Percentiles rank a stretch among this genome's conserved stretches.
These are phyloP conservation scores for Oryzaephilus surinamensis DNA, from an alignment of 1,140 invertebrate genomes.

Conservation along the genomic window DNA sequence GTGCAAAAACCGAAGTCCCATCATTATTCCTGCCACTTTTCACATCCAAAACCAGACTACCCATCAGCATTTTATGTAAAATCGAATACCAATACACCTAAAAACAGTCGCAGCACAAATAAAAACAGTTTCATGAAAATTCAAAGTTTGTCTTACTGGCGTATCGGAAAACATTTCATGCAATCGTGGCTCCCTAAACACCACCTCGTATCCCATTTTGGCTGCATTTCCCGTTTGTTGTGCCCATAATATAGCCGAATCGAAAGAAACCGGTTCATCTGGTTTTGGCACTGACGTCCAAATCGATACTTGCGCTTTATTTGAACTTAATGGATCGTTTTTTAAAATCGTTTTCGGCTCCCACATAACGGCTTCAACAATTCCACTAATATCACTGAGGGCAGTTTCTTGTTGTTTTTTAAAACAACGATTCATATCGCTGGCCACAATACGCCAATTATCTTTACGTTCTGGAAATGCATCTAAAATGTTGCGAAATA, in stretches of 20 bases:
- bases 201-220: conserved; percentile 25
- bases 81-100: conserved; percentile 31
- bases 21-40: conserved; percentile 10
- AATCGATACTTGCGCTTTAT: conserved; percentile 7
- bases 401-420: conserved; percentile 42
- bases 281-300: conserved; percentile 23
- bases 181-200: conserved; percentile 28
- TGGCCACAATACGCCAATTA: conserved; percentile 39
- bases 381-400: conserved; percentile 32
- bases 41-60: conserved; percentile 29
- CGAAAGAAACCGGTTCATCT: conserved; percentile 19
- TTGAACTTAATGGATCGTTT: not conserved
- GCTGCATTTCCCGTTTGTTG: conserved; percentile 27
- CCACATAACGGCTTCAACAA: conserved; percentile 47
- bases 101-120: conserved; percentile 8
- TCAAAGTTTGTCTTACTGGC: conserved; percentile 21
- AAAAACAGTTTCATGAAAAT: not conserved
- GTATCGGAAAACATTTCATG: conserved; percentile 28
- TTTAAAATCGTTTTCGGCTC: conserved; percentile 42
- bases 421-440: conserved; percentile 39
- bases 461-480: conserved; percentile 39
- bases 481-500: conserved; percentile 45
- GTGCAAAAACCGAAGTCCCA: conserved; percentile 19
- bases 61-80: conserved; percentile 31
- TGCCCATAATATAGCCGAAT: conserved; percentile 26